Evolutionary conservation across 2,888 invertebrate genomes (phyloP), one percentile per base, ranked within the genome.

Genomic region (Neoascia interrupta): DNA sequence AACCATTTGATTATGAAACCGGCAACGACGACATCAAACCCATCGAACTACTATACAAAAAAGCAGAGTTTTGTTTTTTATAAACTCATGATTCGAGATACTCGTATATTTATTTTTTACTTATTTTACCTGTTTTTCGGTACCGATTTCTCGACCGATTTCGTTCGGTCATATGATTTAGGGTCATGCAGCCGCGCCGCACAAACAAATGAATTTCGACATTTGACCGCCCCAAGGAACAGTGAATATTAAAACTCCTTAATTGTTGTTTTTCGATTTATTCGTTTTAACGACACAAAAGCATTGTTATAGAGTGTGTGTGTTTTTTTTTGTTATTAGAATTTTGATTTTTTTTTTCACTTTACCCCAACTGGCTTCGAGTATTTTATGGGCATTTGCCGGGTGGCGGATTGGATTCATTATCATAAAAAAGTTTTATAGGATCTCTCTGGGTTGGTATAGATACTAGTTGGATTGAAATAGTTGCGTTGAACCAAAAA

Each of bases 201-300:
- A 26, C 26, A n/a, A n/a, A 26, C 26, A 8, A 8, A 26, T 26
- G 26, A 4, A 31, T n/a, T n/a, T n/a, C n/a, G n/a, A n/a, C n/a
- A n/a, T n/a, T n/a, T n/a, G n/a, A 8, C 18, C 16, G 23, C 15
- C 21, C 15, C 34, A 37, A 19, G 49, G 15, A 49, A 39, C 39
- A 68, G 31, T 21, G 47, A 39, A 49, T 47, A 66, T 28, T 39
- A 18, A 41, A 51, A 51, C 36, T 41, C 26, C 34, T 69, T 58
- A 69, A 69, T 58, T 60, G 58, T 69, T 51, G 49, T 18, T 36
- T 41, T 34, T 43, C 49, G 58, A 51, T 60, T 60, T 69, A 53
- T 49, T 43, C 51, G 34, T 36, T 49, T 51, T 68, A 49, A 58
- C 41, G 68, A 69, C 43, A n/a, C n/a, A n/a, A 23, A 15, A 10